Evolutionary conservation across 2,797 vertebrate genomes (phyloP), one percentile per base, ranked within the genome.

Genomic region (Poeciliopsis infans): DNA sequence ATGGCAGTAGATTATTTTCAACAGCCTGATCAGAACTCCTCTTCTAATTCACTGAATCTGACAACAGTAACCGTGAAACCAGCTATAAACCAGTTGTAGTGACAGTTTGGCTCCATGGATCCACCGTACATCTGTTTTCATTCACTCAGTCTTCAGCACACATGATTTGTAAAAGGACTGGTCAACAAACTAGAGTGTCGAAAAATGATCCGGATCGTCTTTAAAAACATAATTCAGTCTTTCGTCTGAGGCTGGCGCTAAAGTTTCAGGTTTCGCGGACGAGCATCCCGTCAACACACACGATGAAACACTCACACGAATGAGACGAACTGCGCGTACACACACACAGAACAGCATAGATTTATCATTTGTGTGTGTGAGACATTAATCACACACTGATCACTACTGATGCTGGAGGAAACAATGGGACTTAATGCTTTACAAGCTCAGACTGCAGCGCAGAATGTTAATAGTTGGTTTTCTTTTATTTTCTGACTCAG

Each of bases 361-460:
- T 46, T 66, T n/a, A 33, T 10, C 13, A 8, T 46, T 72, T 7
- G 5, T 71, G 36, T 6, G 7, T 5, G 5, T 36, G 8, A 55
- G 33, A 64, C 11, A 43, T 74, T 49, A 55, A 74, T 84, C 49
- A 4, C 39, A 69, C 43, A 71, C 10, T 16, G 49, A 51, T 23
- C 18, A 51, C 18, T 20, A 8, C 41, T 43, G 41, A 43, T 43
- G 41, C 41, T 43, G 41, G 41, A 43, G 18, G 47, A 73, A 77
- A 61, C 28, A 82, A 64, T 74, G 0, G 55, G 49, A 69, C 43
- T 76, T 76, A 64, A 77, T 11, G 46, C 7, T 41, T 64, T 61
- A 43, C 71, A 84, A 81, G 10, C 76, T 36, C 70, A 46, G 2
- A 18, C 12, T 3, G 51, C 28, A 68, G 23, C 5, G 57, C 1